Evolutionary conservation across 2,797 vertebrate genomes (phyloP), one percentile per base, ranked within the genome.

Genomic region (Rhynchotus rufescens): DNA sequence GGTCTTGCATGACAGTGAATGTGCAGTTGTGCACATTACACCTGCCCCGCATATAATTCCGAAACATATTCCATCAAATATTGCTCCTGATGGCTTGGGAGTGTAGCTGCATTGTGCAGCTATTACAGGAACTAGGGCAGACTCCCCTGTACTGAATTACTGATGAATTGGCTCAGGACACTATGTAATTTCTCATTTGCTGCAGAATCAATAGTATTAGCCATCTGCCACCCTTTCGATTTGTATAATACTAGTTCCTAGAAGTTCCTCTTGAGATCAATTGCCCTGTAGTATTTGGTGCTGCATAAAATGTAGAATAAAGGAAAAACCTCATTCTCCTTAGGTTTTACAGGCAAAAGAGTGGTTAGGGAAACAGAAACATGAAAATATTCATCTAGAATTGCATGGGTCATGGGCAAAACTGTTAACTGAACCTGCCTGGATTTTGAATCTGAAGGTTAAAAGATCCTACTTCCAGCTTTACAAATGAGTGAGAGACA

Each of bases 371-470:
- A 10, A 10, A 36, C 34, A 52, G 47, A 51, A 52, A 40, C 56
- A 15, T 59, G 34, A 3, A 60, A 15, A 28, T 30, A 3, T 30
- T 45, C 11, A 1, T 11, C 17, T 56, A 19, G 47, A 51, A 1
- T 9, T 34, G 32, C 5, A 6, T 1, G 7, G 10, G 10, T 10
- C 13, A 0, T 7, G 2, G 47, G 7, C 7, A 4, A 45, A 38
- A 13, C 26, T 49, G 16, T 4, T 32, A 36, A 16, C 74, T 49
- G 66, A 40, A 34, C 47, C 52, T 34, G 54, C 22, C 49, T 23
- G 49, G 15, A 12, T 34, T 40, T 61, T 62, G 66, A 65, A 22
- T 4, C 22, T 45, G 23, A 23, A 32, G 19, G 47, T 12, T 23
- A 12, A 49, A 47, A 49, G 21, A 10, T 49, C 22, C 47, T 49